Evolutionary conservation across 2,113 vertebrate species (phyloP).

Genomic region (Suricata suricatta): DNA sequence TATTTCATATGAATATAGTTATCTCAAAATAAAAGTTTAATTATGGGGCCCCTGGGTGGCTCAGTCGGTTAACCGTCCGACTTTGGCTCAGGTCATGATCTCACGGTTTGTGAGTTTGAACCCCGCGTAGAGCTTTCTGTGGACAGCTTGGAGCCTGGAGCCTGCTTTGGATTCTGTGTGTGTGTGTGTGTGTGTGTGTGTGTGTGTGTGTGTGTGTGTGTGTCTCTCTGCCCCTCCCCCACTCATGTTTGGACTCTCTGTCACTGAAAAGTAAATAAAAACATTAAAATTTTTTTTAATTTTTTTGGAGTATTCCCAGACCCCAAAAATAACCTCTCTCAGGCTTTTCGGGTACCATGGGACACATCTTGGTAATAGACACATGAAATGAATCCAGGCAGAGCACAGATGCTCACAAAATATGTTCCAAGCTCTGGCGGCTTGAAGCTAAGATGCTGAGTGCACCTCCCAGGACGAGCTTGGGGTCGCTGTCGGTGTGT

Average conservation of each 20-base stretch:
- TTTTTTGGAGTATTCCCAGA: background rate
- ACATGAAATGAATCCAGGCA: background rate
- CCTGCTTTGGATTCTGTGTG: too few species aligned
- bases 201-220: too few species aligned
- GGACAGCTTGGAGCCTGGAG: too few species aligned
- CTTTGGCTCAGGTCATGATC: too few species aligned
- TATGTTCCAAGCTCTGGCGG: background rate
- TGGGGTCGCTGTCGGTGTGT: background rate
- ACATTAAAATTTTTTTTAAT: too few species aligned
- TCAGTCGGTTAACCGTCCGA: too few species aligned
- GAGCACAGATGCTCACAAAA: background rate
- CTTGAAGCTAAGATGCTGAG: background rate
- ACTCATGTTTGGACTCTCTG: too few species aligned
- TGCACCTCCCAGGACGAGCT: background rate
- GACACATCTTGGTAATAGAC: background rate
- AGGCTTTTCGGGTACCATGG: background rate
- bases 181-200: too few species aligned
- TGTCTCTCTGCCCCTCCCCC: too few species aligned
- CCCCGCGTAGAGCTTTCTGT: too few species aligned
- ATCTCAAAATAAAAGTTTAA: conserved; percentile 17
- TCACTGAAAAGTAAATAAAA: too few species aligned
- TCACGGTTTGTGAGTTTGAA: too few species aligned
- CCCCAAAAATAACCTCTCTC: background rate
- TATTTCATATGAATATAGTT: background rate
- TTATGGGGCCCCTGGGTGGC: background rate